Evolutionary conservation across 2,113 vertebrate genomes (phyloP), one percentile per base, ranked within the genome.

Genomic region (Nycticebus coucang): DNA sequence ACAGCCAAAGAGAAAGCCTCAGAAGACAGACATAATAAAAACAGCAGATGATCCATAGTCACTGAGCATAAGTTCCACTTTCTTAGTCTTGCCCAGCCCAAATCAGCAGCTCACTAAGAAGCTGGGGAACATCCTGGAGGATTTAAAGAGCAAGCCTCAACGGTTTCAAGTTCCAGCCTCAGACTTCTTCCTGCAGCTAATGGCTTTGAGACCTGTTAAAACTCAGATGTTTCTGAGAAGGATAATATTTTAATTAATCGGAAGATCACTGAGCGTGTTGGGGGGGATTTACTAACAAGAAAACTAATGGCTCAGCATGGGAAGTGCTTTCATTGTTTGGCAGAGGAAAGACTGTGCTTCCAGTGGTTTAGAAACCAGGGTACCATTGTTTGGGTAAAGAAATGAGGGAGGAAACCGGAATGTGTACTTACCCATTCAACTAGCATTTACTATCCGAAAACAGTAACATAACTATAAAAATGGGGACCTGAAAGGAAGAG

Each of bases 21-120:
- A 83, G 85, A 87, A 96, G 69, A 87, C 94, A 95, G 97, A 97
- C 97, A 95, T 95, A 97, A 97, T 93, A 93, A 96, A 97, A 97
- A 95, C 95, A 97, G n/a, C 69, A 22, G 57, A 72, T 62, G 77
- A 90, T 72, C 90, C 90, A 64, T 66, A 94, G 88, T 93, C 92
- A n/a, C 93, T 81, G 50, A 88, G 79, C 26, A 2, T 69, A 84
- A 95, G 87, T 89, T 94, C 93, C 78, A 72, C 72, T 53, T 89
- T 93, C 91, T 84, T 45, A 18, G 62, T 90, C 37, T 87, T 81
- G 68, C 74, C 82, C 69, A 72, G 83, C 28, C 57, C 92, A 60
- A 81, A 71, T 24, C n/a, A 2, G 77, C 92, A 85, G 71, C 69
- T 68, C 11, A 3, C 21, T 66, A 28, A 85, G 33, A 62, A 68